phyloP scores from a whole-genome alignment of 2,113 vertebrate species.

The Psittacula cyanocephala region DNA sequence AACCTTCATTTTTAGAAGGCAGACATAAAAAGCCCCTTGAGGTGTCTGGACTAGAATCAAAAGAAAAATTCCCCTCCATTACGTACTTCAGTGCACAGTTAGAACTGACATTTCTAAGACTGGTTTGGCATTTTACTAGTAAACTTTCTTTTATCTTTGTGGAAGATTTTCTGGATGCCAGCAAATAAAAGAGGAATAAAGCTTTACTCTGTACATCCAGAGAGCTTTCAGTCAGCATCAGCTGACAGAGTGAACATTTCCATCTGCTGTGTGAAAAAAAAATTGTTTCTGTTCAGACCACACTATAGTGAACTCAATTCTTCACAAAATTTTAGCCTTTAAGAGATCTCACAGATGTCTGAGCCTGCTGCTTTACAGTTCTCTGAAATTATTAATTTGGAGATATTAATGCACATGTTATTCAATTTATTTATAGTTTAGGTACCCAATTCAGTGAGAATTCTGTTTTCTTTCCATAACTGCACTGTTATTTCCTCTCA shows the following conservation, averaged over 20 bases:
- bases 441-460: not conserved
- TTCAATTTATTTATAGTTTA: not conserved
- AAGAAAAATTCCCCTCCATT: not conserved
- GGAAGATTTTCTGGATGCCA: not conserved
- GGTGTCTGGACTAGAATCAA: conserved; percentile 41
- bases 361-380: not conserved
- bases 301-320: not conserved
- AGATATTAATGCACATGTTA: not conserved
- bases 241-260: not conserved
- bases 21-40: not conserved
- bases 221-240: not conserved
- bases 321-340: not conserved
- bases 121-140: not conserved
- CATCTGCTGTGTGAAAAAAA: not conserved
- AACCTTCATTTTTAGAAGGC: conserved; percentile 2
- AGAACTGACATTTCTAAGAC: not conserved
- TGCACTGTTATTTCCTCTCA: not conserved
- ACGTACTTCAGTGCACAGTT: not conserved
- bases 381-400: not conserved
- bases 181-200: not conserved
- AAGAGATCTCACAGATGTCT: not conserved
- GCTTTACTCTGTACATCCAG: not conserved
- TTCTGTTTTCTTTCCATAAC: not conserved
- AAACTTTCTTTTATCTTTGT: not conserved
- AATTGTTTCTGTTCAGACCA: not conserved